Conservation (phyloP, 2,797 vertebrate genomes). For the Rhadinocentrus ornatus region DNA sequence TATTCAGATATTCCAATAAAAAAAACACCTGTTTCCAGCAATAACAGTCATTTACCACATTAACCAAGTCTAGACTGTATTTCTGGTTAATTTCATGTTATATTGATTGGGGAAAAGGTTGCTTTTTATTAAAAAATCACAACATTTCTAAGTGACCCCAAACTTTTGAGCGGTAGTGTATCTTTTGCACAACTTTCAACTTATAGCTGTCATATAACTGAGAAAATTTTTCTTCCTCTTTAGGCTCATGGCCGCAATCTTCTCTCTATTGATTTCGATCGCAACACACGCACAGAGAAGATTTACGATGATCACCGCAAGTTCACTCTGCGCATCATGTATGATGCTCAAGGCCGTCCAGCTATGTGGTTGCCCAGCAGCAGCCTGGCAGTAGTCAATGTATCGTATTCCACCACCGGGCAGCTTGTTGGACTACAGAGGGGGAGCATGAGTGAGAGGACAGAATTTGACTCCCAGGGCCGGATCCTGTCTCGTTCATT, state of each 20-base stretch:
- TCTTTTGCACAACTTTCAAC: background rate
- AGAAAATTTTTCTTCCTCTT: background rate
- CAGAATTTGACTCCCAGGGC: slow-evolving; percentile 93
- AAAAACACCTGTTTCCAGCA: no score
- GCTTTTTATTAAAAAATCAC: no score
- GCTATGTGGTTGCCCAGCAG: slow-evolving; percentile 99
- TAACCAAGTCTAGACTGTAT: no score
- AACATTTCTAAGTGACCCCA: no score
- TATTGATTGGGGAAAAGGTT: no score
- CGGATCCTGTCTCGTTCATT: slow-evolving; percentile 94
- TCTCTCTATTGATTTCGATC: slow-evolving; percentile 97
- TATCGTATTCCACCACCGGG: slow-evolving; percentile 94
- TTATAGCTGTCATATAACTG: background rate
- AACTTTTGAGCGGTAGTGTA: no score
- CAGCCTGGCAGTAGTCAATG: slow-evolving; percentile 95
- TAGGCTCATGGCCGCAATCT: slow-evolving; percentile 97
- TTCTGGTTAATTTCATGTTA: no score
- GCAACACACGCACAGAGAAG: slow-evolving; percentile 98
- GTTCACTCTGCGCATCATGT: slow-evolving; percentile 96
- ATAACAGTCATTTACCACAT: no score
- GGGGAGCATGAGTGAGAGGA: slow-evolving; percentile 97
- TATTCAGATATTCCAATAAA: no score
- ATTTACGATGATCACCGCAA: slow-evolving; percentile 99
- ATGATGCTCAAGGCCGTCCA: slow-evolving; percentile 95
- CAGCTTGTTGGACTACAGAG: slow-evolving; percentile 94